These are phyloP conservation scores for Cantharis flavilabris DNA, from an alignment of 2,888 invertebrate genomes.

Conservation along the genomic window DNA sequence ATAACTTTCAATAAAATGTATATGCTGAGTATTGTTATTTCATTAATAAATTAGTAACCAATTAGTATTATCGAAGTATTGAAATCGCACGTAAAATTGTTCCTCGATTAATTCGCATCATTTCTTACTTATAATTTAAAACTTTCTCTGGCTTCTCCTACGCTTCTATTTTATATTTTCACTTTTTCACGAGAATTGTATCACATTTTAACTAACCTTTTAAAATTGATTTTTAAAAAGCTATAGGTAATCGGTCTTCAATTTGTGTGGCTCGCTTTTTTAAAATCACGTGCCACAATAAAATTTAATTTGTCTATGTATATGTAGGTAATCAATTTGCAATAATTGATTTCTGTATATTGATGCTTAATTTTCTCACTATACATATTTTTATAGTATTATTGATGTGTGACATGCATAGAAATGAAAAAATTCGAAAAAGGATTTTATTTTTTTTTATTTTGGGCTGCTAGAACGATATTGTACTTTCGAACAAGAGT, in stretches of 20 bases:
- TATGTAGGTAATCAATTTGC: neutral
- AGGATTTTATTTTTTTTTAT: neutral
- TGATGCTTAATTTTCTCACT: neutral
- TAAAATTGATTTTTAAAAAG: neutral
- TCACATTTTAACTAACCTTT: neutral
- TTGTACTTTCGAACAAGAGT: neutral
- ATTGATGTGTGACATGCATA: neutral
- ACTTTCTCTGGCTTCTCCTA: constrained; percentile 1
- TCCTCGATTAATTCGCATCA: neutral
- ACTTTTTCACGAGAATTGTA: neutral
- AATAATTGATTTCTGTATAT: neutral
- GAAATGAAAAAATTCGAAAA: neutral
- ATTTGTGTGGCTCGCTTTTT: neutral
- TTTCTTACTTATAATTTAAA: neutral
- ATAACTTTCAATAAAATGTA: neutral
- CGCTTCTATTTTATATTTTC: neutral
- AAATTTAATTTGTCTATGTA: neutral
- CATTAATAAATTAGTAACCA: neutral
- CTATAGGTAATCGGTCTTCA: neutral
- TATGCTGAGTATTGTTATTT: neutral
- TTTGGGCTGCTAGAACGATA: neutral
- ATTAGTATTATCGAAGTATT: neutral
- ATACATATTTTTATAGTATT: neutral
- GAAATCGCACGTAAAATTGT: neutral
- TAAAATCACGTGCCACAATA: neutral